Percentiles rank a stretch among this genome's conserved stretches.
Evolutionary conservation across 2,888 invertebrate species (phyloP).

Genomic region (Drosophila conformis): DNA sequence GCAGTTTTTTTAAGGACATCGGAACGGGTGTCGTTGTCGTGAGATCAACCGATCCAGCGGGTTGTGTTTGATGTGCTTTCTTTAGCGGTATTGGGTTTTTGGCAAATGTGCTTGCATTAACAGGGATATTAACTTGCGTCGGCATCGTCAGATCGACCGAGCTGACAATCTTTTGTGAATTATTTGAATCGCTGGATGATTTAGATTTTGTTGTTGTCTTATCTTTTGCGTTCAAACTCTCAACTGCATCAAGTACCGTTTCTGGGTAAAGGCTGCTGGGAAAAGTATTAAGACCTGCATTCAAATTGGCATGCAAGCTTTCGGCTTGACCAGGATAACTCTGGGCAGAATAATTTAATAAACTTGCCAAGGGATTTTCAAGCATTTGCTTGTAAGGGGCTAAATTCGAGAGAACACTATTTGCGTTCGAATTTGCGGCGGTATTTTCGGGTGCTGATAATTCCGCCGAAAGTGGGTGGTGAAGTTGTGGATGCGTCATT

Average conservation of each 20-base stretch:
- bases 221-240: constrained; percentile 29
- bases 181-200: constrained; percentile 19
- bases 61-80: constrained; percentile 10
- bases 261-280: constrained; percentile 27
- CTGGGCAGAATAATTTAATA: constrained; percentile 45
- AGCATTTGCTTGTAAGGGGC: constrained; percentile 52
- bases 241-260: constrained; percentile 22
- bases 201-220: constrained; percentile 19
- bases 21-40: constrained; percentile 4
- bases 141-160: constrained; percentile 46
- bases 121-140: constrained; percentile 3
- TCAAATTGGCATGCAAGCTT: constrained; percentile 26
- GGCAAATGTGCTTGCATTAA: neutral
- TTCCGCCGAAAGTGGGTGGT: constrained; percentile 28
- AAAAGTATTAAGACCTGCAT: constrained; percentile 1
- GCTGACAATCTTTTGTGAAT: constrained; percentile 8
- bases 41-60: constrained; percentile 30
- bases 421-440: constrained; percentile 23
- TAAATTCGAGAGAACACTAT: constrained; percentile 37
- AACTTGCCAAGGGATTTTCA: constrained; percentile 50
- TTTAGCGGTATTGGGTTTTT: constrained; percentile 12
- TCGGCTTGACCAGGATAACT: constrained; percentile 29
- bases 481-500: constrained; percentile 27
- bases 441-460: constrained; percentile 17
- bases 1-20: constrained; percentile 2